These are phyloP conservation scores for Ommatoiulus sabulosus DNA, from an alignment of 2,888 invertebrate species.

Conservation along the genomic window DNA sequence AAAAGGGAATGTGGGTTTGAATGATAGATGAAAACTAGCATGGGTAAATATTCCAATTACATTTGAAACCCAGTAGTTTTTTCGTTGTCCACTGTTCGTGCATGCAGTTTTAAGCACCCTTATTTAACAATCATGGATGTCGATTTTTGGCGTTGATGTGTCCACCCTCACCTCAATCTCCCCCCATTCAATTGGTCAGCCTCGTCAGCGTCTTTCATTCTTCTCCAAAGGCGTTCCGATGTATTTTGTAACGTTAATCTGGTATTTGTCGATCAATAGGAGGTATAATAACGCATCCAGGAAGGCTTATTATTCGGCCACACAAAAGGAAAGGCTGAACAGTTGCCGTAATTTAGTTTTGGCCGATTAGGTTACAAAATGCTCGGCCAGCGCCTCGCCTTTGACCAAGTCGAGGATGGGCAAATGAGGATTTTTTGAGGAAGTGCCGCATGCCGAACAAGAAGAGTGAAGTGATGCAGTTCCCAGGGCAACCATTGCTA, in stretches of 20 bases:
- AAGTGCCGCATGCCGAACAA: not conserved
- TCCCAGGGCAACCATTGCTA: constrained; percentile 36
- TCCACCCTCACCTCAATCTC: not conserved
- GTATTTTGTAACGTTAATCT: constrained; percentile 3
- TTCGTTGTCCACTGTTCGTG: no score
- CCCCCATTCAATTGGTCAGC: not conserved
- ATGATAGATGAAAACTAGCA: no score
- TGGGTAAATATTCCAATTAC: no score
- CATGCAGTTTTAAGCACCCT: no score
- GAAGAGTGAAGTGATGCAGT: constrained; percentile 20
- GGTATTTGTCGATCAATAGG: constrained; percentile 5
- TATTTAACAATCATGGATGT: no score
- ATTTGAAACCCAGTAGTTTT: no score
- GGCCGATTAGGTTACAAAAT: not conserved
- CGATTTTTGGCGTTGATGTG: no score
- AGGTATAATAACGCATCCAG: not conserved
- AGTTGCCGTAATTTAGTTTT: not conserved
- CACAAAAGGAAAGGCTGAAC: not conserved
- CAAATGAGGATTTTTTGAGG: not conserved
- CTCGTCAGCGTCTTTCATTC: not conserved
- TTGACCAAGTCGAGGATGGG: not conserved
- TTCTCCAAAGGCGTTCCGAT: not conserved
- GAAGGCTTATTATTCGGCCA: not conserved
- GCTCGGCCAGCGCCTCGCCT: not conserved
- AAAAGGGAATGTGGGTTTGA: no score